Percentiles rank a stretch among this genome's conserved stretches.
These are phyloP conservation scores for Dolichopus griseipennis DNA, from an alignment of 2,888 invertebrate genomes.

Conservation along the genomic window DNA sequence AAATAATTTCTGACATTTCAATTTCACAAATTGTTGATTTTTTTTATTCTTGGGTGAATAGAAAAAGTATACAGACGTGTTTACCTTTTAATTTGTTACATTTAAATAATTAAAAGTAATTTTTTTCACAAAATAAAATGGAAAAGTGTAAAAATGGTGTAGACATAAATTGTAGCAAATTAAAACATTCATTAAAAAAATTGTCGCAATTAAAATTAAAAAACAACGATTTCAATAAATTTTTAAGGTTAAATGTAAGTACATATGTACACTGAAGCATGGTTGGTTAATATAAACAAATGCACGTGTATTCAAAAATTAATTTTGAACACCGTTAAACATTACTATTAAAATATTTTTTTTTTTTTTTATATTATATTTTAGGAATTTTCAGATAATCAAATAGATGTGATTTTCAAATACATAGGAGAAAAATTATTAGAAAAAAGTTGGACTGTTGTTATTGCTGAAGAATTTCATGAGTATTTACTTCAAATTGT, in stretches of 20 bases:
- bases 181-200: neutral
- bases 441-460: slow-evolving; percentile 45
- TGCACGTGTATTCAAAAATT: neutral
- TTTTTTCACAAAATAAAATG: too few relatives aligned
- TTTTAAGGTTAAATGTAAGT: slow-evolving; percentile 20
- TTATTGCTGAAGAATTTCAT: slow-evolving; percentile 40
- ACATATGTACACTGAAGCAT: too few relatives aligned
- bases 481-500: neutral
- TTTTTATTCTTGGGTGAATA: too few relatives aligned
- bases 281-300: neutral
- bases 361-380: too few relatives aligned
- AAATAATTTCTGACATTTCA: too few relatives aligned
- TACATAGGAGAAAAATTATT: slow-evolving; percentile 16
- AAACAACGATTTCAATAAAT: slow-evolving; percentile 11
- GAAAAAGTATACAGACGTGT: too few relatives aligned
- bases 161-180: neutral
- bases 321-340: neutral
- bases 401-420: slow-evolving; percentile 19
- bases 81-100: too few relatives aligned
- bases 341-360: neutral
- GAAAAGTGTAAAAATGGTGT: neutral
- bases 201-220: neutral
- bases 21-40: too few relatives aligned
- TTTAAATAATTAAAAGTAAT: too few relatives aligned
- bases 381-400: slow-evolving; percentile 9